These are phyloP conservation scores for Leptestheria dahalacensis DNA, from an alignment of 1,140 invertebrate species.

Conservation along the genomic window DNA sequence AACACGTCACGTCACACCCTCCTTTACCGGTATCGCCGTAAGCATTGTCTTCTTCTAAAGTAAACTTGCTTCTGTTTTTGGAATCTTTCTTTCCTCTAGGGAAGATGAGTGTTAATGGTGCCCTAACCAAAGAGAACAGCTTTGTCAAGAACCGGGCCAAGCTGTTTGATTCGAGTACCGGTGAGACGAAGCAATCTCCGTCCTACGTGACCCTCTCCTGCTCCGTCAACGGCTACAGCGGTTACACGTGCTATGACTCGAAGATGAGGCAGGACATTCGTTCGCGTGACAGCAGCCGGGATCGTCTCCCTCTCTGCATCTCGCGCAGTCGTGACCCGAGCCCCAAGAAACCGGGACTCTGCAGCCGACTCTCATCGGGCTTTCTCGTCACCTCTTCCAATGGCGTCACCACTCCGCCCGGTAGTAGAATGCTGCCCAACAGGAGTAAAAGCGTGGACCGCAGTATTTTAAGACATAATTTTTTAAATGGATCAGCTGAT, in stretches of 20 bases:
- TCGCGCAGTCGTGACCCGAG: constrained; percentile 15
- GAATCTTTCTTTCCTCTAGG: neutral
- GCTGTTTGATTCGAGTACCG: constrained; percentile 3
- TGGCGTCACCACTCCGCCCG: neutral
- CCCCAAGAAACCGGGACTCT: constrained; percentile 1
- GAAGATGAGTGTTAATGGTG: constrained; percentile 5
- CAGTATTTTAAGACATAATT: constrained; percentile 11
- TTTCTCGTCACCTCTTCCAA: constrained; percentile 20
- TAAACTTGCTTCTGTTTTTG: neutral
- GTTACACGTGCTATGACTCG: constrained; percentile 53
- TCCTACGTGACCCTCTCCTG: constrained; percentile 76
- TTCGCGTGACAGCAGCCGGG: constrained; percentile 26
- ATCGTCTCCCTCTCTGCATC: constrained; percentile 17
- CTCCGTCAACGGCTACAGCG: constrained; percentile 75
- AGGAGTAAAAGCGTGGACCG: constrained; percentile 16
- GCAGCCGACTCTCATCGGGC: constrained; percentile 23
- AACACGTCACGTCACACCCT: neutral
- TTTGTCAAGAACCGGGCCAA: constrained; percentile 15
- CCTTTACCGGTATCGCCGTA: neutral
- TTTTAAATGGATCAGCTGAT: constrained; percentile 2
- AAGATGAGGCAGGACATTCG: constrained; percentile 50
- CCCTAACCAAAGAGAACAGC: constrained; percentile 7
- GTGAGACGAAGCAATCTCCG: constrained; percentile 29
- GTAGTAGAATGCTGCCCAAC: neutral
- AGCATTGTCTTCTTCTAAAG: neutral